Evolutionary conservation across 2,888 invertebrate species (phyloP).

Genomic region (Ferdinandea cuprea): DNA sequence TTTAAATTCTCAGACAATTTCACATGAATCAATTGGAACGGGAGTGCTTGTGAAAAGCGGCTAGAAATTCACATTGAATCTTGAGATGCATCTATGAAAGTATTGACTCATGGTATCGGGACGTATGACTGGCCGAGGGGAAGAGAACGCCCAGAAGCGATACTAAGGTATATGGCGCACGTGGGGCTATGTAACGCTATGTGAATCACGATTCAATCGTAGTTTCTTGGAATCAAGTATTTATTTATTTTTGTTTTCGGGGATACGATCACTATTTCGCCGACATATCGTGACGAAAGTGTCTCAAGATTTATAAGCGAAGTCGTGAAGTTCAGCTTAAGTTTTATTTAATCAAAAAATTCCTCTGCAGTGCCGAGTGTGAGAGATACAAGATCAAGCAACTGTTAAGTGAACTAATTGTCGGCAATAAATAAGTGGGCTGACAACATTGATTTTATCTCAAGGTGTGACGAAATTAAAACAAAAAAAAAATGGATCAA

Average conservation of each 20-base stretch:
- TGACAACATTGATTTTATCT: slow-evolving; percentile 21
- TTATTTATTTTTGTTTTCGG: too few species aligned
- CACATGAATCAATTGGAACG: slow-evolving; percentile 32
- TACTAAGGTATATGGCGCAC: too few species aligned
- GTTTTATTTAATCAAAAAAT: too few species aligned
- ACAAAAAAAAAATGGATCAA: too few species aligned
- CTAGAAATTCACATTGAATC: neutral
- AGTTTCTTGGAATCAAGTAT: slow-evolving; percentile 38
- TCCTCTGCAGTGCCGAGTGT: too few species aligned
- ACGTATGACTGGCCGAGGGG: neutral
- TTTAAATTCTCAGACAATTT: slow-evolving; percentile 53
- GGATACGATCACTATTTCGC: too few species aligned
- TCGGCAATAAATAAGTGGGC: neutral
- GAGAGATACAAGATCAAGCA: slow-evolving; percentile 7
- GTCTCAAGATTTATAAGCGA: too few species aligned
- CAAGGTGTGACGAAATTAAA: slow-evolving; percentile 34
- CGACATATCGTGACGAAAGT: too few species aligned
- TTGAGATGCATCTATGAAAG: neutral
- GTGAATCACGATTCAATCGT: slow-evolving; percentile 20
- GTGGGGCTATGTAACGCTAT: slow-evolving; percentile 14
- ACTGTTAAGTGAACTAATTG: slow-evolving; percentile 30
- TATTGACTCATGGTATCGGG: neutral
- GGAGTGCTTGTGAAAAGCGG: neutral
- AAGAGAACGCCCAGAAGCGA: too few species aligned
- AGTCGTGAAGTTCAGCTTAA: slow-evolving; percentile 16